Conservation (phyloP, 2,888 invertebrate genomes). For the Neria commutata region DNA sequence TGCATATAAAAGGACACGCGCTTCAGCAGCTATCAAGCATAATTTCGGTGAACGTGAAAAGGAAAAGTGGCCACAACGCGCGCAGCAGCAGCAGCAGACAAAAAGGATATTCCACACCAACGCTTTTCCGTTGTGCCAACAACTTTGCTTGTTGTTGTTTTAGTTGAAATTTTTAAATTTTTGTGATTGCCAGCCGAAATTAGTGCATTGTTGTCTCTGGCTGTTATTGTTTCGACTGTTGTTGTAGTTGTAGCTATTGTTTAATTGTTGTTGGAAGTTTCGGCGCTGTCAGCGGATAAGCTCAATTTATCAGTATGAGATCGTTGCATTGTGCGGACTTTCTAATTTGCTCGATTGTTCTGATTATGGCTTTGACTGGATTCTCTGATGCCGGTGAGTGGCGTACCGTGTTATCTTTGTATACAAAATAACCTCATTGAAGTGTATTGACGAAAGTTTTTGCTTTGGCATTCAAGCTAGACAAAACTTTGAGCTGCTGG, state of each 20-base stretch:
- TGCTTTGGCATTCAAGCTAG: too few relatives aligned
- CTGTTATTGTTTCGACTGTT: slow-evolving; percentile 11
- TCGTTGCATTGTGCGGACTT: slow-evolving; percentile 43
- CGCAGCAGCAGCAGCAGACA: slow-evolving; percentile 3
- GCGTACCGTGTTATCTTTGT: slow-evolving; percentile 16
- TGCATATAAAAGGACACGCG: slow-evolving; percentile 55
- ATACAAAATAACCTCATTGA: too few relatives aligned
- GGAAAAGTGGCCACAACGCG: slow-evolving; percentile 34
- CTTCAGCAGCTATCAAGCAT: slow-evolving; percentile 46
- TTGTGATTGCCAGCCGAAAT: slow-evolving; percentile 12
- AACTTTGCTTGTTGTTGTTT: too few relatives aligned
- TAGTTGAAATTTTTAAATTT: slow-evolving; percentile 6
- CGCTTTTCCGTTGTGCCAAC: too few relatives aligned
- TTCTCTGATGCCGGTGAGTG: slow-evolving; percentile 54
- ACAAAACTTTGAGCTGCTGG: too few relatives aligned
- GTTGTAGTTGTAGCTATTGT: too few relatives aligned
- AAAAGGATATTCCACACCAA: slow-evolving; percentile 1
- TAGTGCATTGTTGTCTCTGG: slow-evolving; percentile 13
- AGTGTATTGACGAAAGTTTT: too few relatives aligned
- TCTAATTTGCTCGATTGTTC: slow-evolving; percentile 39
- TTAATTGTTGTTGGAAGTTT: too few relatives aligned
- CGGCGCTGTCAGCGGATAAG: slow-evolving; percentile 3
- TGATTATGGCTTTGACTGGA: slow-evolving; percentile 39
- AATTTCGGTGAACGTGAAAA: slow-evolving; percentile 42
- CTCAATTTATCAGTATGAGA: slow-evolving; percentile 43